Conservation (phyloP, 2,113 vertebrate species). For the Podiceps cristatus region DNA sequence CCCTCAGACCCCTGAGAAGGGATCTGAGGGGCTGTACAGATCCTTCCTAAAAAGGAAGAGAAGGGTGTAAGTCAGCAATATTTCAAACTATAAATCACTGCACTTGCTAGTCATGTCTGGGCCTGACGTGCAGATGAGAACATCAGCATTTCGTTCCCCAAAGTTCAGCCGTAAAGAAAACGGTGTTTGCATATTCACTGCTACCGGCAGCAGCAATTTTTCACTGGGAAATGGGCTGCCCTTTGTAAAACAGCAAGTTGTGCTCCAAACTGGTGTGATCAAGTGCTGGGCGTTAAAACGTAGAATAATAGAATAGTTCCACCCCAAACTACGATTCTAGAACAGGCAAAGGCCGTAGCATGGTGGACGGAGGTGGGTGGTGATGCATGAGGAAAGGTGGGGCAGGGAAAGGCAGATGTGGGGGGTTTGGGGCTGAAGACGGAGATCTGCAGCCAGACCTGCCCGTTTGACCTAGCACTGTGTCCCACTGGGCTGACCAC, state of each 20-base stretch:
- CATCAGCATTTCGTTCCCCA: background rate
- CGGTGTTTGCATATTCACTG: background rate
- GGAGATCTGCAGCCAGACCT: background rate
- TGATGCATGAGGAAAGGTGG: too few relatives aligned
- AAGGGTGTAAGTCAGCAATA: background rate
- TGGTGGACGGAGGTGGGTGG: background rate
- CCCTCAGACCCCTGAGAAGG: background rate
- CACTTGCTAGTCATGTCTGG: background rate
- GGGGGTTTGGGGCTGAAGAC: background rate
- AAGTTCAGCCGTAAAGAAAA: background rate
- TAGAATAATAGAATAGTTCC: too few relatives aligned
- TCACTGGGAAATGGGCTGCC: background rate
- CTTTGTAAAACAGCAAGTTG: background rate
- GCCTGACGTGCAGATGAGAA: background rate
- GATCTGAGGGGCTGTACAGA: too few relatives aligned
- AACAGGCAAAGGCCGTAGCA: fast-evolving
- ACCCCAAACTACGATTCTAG: too few relatives aligned
- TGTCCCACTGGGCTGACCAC: too few relatives aligned
- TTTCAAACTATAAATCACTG: background rate
- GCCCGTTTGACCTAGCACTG: fast-evolving
- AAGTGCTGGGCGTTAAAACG: too few relatives aligned
- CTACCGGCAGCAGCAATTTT: background rate
- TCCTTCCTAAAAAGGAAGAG: background rate
- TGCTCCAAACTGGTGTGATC: background rate
- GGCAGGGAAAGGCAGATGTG: background rate